A percentile compares a stretch with the other conserved stretches of the same genome.
phyloP scores from a whole-genome alignment of 64 coral and sea anemone genomes.

The Platygyra sinensis region DNA sequence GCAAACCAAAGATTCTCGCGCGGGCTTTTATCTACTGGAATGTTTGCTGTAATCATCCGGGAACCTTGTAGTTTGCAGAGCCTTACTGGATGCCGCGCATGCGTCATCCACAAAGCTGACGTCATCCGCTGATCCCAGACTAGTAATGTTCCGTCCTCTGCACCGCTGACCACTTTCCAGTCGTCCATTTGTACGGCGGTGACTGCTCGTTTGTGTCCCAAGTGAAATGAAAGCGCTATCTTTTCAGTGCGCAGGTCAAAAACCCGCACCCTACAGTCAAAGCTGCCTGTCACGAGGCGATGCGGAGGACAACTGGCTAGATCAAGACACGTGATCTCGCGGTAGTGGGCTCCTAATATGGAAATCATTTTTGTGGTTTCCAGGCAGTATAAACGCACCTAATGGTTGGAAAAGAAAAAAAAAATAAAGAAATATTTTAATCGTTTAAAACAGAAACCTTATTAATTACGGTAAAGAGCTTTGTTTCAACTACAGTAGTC shows the following conservation, averaged over 20 bases:
- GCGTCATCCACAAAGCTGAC: constrained; percentile 79
- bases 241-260: constrained; percentile 84
- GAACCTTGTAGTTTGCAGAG: constrained; percentile 75
- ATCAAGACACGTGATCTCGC: constrained; percentile 90
- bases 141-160: constrained; percentile 72
- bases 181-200: constrained; percentile 94
- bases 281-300: constrained; percentile 79
- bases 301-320: constrained; percentile 48
- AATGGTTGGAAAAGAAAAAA: not conserved
- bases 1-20: constrained; percentile 84
- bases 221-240: constrained; percentile 32
- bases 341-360: constrained; percentile 75
- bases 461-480: too few species aligned
- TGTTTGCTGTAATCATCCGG: constrained; percentile 71
- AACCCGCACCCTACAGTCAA: constrained; percentile 85
- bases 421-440: not conserved
- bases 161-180: constrained; percentile 87
- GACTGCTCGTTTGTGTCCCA: constrained; percentile 63
- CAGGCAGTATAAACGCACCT: constrained; percentile 84
- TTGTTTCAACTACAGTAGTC: too few species aligned
- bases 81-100: constrained; percentile 78
- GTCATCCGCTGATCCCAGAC: constrained; percentile 92
- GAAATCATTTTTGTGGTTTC: constrained; percentile 53
- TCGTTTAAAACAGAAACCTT: too few species aligned
- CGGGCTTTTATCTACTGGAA: constrained; percentile 70